Base-by-base conservation (phyloP, 37 sponge, comb jelly and placozoan genomes). In the Geodia barretti region DNA sequence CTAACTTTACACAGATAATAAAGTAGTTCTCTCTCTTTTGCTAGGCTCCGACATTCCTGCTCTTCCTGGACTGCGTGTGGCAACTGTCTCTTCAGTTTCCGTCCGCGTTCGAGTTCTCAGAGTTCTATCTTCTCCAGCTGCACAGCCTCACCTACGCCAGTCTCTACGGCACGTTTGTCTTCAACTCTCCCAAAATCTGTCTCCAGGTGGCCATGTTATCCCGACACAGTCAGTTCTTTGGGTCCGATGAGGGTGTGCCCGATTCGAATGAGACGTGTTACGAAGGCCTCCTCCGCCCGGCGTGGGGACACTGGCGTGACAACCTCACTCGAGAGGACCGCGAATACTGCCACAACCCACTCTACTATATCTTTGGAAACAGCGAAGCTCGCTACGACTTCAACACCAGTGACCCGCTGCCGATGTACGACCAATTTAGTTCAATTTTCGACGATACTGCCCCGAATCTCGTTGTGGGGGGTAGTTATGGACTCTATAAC, bases 41-140 rank as follows among this genome's bases (percentile, higher is more conserved):
- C 54, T 62, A 93, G 86, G 90, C 93, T 60, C 99, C 99, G 34
- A 90, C 96, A 28, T 98, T 98, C 79, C 71, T 96, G 14, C 91
- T 95, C 32, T 94, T 98, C 79, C 74, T 96, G 73, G 97, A 98
- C 82, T 98, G 99, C 79, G 93, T 94, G 19, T 90, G 89, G 84
- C 99, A 98, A 79, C 81, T 98, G 39, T 86, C 83, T 0, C 60
- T 41, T 28, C 97, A 96, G 74, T 96, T 89, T 75, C 99, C 97
- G 17, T 87, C 95, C 7, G 85, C 90, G 40, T 98, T 98, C 68
- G 95, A 96, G 76, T 98, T 96, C 82, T 91, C 94, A 26, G 90
- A 92, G 82, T 71, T 61, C 19, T 92, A 79, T 75, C 91, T 98
- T 24, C 88, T 92, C 61, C 67, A 79, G 29, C 82, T 98, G 64